Evolutionary conservation across 92 coral and sea anemone genomes (phyloP).

Genomic region (Epizoanthus rinbou): DNA sequence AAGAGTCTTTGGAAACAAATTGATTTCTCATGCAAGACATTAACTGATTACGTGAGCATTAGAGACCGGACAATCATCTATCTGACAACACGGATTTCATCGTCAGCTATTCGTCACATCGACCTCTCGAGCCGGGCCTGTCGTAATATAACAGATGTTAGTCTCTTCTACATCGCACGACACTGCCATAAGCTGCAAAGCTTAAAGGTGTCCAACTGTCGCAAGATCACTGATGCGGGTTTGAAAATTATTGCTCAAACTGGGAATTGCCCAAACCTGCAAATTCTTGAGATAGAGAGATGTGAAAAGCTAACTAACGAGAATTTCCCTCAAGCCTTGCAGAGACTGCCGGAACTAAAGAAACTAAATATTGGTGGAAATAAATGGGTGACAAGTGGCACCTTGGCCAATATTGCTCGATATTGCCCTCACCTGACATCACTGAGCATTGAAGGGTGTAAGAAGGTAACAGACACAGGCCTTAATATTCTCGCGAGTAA

Average conservation of each 20-base stretch:
- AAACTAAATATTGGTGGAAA: constrained; percentile 65
- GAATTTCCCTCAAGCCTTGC: constrained; percentile 60
- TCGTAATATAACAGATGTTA: constrained; percentile 59
- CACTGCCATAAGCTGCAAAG: constrained; percentile 64
- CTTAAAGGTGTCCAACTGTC: constrained; percentile 60
- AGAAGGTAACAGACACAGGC: constrained; percentile 70
- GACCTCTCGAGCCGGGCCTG: constrained; percentile 75
- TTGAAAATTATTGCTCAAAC: constrained; percentile 62
- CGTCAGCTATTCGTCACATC: constrained; percentile 60
- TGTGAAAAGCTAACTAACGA: constrained; percentile 57
- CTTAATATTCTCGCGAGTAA: constrained; percentile 55
- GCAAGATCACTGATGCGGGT: constrained; percentile 70
- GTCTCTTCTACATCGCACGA: constrained; percentile 70
- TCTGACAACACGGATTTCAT: constrained; percentile 52
- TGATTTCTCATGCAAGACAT: constrained; percentile 54
- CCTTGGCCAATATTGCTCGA: constrained; percentile 56
- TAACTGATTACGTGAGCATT: constrained; percentile 28
- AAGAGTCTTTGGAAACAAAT: constrained; percentile 67
- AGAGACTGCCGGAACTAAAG: constrained; percentile 50
- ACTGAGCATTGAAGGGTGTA: constrained; percentile 74
- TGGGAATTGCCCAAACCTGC: constrained; percentile 58
- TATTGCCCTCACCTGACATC: constrained; percentile 50
- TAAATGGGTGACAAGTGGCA: constrained; percentile 54
- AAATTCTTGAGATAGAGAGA: constrained; percentile 63
- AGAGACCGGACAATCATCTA: constrained; percentile 56